Percentiles rank a stretch among this genome's conserved stretches.
Evolutionary conservation across 2,113 vertebrate species (phyloP).

Genomic region (Bombycilla garrulus): DNA sequence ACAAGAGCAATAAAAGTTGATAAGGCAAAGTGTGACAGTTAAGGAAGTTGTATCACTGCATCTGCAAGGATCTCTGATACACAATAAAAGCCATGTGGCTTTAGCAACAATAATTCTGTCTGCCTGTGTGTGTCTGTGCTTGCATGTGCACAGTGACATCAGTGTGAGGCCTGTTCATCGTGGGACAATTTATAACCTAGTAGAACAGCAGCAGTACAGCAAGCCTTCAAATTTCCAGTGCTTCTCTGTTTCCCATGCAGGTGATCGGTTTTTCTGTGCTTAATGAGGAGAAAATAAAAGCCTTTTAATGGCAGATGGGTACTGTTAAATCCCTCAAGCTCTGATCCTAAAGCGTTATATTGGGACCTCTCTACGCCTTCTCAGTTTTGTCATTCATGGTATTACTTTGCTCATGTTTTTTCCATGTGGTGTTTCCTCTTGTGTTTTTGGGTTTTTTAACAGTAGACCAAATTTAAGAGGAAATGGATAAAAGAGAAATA

Average conservation of each 20-base stretch:
- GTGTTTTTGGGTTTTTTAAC: constrained; percentile 52
- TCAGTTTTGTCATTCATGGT: neutral
- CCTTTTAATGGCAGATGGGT: neutral
- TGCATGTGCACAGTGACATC: neutral
- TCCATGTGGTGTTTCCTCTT: neutral
- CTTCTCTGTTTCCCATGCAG: neutral
- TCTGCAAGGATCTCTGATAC: neutral
- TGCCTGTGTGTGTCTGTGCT: neutral
- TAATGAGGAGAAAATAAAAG: neutral
- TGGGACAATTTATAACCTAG: neutral
- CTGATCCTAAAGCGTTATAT: neutral
- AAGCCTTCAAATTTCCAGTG: neutral
- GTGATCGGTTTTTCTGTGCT: neutral
- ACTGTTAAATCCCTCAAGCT: neutral
- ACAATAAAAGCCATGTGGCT: rapidly evolving
- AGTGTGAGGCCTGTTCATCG: neutral
- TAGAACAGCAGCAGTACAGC: neutral
- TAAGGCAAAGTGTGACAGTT: neutral
- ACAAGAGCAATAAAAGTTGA: neutral
- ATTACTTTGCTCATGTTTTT: neutral
- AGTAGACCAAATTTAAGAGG: neutral
- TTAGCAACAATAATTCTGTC: neutral
- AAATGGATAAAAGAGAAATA: neutral
- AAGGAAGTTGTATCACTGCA: neutral
- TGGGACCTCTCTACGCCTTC: constrained; percentile 10